A percentile compares a stretch with the other conserved stretches of the same genome.
Conservation (phyloP, 2,797 vertebrate species). For the Enteromius radiatus region DNA sequence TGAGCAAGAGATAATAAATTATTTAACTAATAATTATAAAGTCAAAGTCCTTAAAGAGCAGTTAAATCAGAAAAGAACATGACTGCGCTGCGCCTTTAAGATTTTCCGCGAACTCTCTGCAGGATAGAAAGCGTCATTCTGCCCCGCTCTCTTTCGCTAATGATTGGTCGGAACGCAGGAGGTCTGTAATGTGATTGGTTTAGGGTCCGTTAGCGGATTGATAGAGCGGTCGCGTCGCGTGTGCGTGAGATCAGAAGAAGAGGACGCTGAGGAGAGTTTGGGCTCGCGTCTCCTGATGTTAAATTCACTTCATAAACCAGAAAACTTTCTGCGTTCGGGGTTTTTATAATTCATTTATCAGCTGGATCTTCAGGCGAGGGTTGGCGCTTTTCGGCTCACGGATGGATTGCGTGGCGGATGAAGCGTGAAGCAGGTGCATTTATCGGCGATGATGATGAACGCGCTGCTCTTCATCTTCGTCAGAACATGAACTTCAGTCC, state of each 20-base stretch:
- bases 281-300: not conserved
- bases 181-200: constrained; percentile 74
- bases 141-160: constrained; percentile 63
- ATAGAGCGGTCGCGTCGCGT: constrained; percentile 64
- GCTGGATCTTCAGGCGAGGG: not conserved
- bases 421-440: constrained; percentile 10
- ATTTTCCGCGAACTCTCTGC: constrained; percentile 69
- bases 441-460: not conserved
- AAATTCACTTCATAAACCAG: not conserved
- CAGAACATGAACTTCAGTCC: constrained; percentile 21
- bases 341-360: not conserved
- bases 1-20: not conserved
- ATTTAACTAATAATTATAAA: not conserved
- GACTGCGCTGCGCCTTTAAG: constrained; percentile 69
- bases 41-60: not conserved
- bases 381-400: not conserved
- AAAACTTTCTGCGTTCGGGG: not conserved
- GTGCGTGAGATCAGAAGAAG: constrained; percentile 46
- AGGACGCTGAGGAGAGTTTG: constrained; percentile 6
- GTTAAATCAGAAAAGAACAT: not conserved
- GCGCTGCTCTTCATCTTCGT: not conserved
- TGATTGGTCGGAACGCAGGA: constrained; percentile 71
- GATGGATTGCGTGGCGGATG: not conserved
- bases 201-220: constrained; percentile 66
- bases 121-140: constrained; percentile 63